Evolutionary conservation across 2,888 invertebrate genomes (phyloP), one percentile per base, ranked within the genome.

Genomic region (Iselma pallidipennis): DNA sequence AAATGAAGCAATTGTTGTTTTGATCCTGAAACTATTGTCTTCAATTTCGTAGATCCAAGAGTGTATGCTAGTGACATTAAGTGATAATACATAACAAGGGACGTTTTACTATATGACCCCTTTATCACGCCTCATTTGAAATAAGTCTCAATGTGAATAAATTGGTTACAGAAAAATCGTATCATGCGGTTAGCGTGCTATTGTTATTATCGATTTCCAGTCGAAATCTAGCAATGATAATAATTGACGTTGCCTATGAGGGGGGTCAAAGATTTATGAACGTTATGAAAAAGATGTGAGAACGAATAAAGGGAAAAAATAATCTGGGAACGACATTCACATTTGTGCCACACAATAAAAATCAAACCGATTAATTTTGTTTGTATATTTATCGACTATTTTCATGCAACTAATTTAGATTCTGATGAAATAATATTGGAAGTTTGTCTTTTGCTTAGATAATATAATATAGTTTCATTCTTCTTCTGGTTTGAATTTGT

Each of bases 171-270:
- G 37, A 25, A 10, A 31, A 25, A 25, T 19, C 16, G 2, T 1
- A 37, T 33, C 16, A 19, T 42, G 19, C 1, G 9, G 37, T 31
- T 31, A 9, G 6, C 37, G 2, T 48, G 52, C 23, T 42, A 31
- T 23, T 19, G 33, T 50, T 12, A 16, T 26, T 53, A 61, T 61
- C 53, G 61, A 61, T 61, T 56, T 49, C 51, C 52, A 33, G 16
- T 59, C 33, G 57, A 61, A 63, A 61, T 66, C 63, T 29, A 29
- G 12, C 12, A 10, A 29, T 60, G 58, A 57, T 59, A 58, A 66
- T 66, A 66, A 63, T 66, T 63, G 63, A 63, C 63, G 42, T 54
- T 53, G 57, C 59, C 63, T 55, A 42, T 21, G 21, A n/a, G 16
- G 26, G 37, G 49, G 42, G 56, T 42, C 33, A 33, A 54, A 59